phyloP scores from a whole-genome alignment of 2,113 vertebrate species.

The Sapajus apella region DNA sequence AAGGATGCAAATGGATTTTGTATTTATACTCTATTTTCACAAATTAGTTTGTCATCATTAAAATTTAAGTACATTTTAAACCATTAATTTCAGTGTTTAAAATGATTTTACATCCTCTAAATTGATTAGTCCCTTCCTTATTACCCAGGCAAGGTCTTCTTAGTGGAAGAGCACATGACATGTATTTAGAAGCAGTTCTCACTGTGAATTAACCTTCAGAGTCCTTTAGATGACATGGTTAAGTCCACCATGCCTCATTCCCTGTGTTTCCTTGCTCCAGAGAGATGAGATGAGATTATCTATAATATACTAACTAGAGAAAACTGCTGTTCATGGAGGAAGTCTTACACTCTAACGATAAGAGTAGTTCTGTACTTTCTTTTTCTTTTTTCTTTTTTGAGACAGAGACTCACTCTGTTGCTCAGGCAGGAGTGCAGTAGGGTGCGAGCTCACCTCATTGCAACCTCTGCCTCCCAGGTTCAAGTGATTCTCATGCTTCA shows the following conservation, averaged over 20 bases:
- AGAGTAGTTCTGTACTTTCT: background rate
- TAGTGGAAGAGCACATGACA: rapidly evolving
- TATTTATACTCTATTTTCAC: background rate
- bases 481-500: no score
- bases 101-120: background rate
- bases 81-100: background rate
- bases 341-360: background rate
- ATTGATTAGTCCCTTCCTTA: background rate
- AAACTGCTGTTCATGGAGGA: background rate
- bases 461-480: no score
- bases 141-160: background rate
- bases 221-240: background rate
- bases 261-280: background rate
- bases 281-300: background rate
- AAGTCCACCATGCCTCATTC: background rate
- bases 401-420: no score
- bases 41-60: background rate
- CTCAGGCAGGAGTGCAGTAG: no score
- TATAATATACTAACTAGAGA: background rate
- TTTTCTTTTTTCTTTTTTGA: no score
- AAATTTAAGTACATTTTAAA: background rate
- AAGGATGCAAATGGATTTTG: background rate
- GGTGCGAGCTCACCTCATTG: no score
- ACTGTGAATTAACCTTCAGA: background rate
- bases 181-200: background rate